Conservation (phyloP, 2,113 vertebrate genomes). For the Candoia aspera region DNA sequence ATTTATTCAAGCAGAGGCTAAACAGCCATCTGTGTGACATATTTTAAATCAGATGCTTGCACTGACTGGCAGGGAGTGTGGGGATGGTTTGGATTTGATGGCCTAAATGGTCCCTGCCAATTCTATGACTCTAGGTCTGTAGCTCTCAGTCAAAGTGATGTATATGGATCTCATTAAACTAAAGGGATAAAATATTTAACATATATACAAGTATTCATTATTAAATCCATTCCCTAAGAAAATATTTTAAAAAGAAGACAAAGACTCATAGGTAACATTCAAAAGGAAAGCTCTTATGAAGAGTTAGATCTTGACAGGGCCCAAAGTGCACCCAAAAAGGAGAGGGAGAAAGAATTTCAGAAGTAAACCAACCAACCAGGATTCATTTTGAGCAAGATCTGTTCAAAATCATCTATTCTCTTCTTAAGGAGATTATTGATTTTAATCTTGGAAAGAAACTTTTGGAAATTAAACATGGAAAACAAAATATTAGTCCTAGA, state of each 20-base stretch:
- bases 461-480: slow-evolving; percentile 18
- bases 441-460: neutral
- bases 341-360: neutral
- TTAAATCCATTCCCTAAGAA: neutral
- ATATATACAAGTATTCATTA: neutral
- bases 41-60: neutral
- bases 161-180: neutral
- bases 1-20: neutral
- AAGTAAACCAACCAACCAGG: neutral
- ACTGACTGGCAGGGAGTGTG: neutral
- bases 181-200: neutral
- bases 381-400: neutral
- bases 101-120: neutral
- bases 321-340: neutral
- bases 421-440: neutral
- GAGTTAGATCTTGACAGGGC: too few relatives aligned
- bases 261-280: neutral
- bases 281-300: neutral
- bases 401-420: neutral
- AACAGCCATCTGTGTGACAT: too few relatives aligned
- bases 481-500: neutral
- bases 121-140: neutral
- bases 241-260: neutral
- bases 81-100: neutral
- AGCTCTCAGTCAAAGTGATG: neutral